Percentiles rank a stretch among this genome's conserved stretches.
These are phyloP conservation scores for Hypomecis atomaria DNA, from an alignment of 2,888 invertebrate genomes.

Conservation along the genomic window DNA sequence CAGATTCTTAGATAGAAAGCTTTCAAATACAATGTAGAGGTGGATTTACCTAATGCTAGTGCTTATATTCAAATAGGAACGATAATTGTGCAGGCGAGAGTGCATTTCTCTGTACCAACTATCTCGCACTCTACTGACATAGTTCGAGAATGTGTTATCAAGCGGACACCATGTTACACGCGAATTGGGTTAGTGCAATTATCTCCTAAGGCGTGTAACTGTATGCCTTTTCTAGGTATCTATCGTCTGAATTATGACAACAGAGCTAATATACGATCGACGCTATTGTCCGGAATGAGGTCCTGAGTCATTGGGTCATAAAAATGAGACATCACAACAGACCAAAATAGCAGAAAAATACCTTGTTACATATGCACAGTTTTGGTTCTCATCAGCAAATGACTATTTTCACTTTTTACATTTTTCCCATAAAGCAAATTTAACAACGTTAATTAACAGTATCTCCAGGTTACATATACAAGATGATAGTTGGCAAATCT, in stretches of 20 bases:
- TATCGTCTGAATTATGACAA: too few relatives aligned
- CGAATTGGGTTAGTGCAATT: constrained; percentile 75
- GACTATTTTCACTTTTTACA: too few relatives aligned
- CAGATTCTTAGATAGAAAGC: background rate
- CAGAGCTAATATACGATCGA: too few relatives aligned
- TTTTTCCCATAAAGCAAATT: too few relatives aligned
- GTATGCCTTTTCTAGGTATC: constrained; percentile 9
- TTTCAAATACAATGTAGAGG: background rate
- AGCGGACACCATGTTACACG: constrained; percentile 66
- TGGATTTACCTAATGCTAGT: constrained; percentile 3
- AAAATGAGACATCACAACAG: background rate
- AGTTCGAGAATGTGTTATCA: constrained; percentile 65
- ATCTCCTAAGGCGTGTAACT: constrained; percentile 61
- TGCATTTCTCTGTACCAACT: constrained; percentile 44
- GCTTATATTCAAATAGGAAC: constrained; percentile 20
- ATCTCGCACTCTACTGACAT: constrained; percentile 52
- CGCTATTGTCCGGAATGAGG: background rate
- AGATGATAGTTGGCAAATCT: too few relatives aligned
- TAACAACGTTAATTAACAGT: too few relatives aligned
- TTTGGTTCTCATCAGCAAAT: too few relatives aligned
- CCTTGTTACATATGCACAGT: too few relatives aligned
- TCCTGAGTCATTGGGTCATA: background rate
- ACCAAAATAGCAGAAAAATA: too few relatives aligned
- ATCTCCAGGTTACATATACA: too few relatives aligned
- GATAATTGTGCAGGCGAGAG: constrained; percentile 35